Evolutionary conservation across 2,113 vertebrate genomes (phyloP).

Genomic region (Bubo blakistoni): DNA sequence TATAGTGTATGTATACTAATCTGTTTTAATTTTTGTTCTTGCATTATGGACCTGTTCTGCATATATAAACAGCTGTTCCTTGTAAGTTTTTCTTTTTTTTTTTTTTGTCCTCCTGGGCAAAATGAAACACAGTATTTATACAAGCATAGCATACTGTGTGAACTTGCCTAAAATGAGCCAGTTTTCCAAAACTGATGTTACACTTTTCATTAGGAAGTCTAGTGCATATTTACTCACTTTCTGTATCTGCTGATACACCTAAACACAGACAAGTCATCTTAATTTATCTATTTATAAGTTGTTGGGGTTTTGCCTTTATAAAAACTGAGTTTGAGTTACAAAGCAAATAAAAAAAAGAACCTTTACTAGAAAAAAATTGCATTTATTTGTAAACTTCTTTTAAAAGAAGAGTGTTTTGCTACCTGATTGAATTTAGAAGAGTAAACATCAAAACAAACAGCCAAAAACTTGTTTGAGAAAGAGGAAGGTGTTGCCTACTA

Average conservation of each 20-base stretch:
- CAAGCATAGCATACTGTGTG: background rate
- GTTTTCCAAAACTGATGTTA: background rate
- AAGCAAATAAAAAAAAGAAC: background rate
- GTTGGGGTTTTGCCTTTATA: background rate
- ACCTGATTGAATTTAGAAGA: background rate
- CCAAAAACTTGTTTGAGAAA: background rate
- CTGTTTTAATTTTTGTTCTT: conserved; percentile 66
- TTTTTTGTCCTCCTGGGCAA: background rate
- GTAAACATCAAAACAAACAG: background rate
- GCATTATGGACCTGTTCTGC: conserved; percentile 68
- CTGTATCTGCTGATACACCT: background rate
- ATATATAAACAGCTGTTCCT: conserved; percentile 63
- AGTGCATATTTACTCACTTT: background rate
- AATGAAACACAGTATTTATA: background rate
- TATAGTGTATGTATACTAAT: conserved; percentile 52
- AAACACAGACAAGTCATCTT: background rate
- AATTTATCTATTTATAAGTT: background rate
- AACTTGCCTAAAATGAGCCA: background rate
- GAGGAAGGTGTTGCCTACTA: background rate
- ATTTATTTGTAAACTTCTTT: background rate
- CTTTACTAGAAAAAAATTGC: background rate
- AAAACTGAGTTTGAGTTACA: background rate
- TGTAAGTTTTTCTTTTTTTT: conserved; percentile 62
- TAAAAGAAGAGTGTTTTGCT: background rate
- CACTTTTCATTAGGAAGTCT: background rate